Base-by-base conservation (phyloP, 1,140 invertebrate species). In the Drosophila littoralis region DNA sequence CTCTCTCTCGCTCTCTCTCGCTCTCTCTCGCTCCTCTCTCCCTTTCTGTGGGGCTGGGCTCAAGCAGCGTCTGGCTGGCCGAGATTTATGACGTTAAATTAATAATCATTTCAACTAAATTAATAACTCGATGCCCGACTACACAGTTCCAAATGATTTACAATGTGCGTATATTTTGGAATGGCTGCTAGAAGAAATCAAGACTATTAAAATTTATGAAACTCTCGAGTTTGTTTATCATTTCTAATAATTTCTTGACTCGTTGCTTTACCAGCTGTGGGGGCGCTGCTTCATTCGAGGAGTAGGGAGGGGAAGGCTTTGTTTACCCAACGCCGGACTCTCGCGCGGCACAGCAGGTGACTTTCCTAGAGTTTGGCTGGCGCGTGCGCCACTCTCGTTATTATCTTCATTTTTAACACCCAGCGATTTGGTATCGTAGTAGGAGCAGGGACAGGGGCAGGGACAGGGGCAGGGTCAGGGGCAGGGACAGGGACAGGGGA, bases 361-460 rank as follows among this genome's bases (percentile, higher is more conserved):
- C 66, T 71, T 79, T 71, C 71, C 63, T 63, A 69, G 84, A 88
- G 61, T 55, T 75, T 60, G 66, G 64, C 61, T 52, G 48, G 71
- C 71, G 80, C 84, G 84, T 84, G 80, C 76, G 80, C 84, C 84
- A 84, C 58, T 46, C 80, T 77, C 77, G 77, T 89, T 88, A 86
- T 82, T 82, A 79, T 89, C 83, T 88, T 88, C 81, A 88, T 88
- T 88, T 80, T 89, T 80, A 88, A 84, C 83, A 89, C 84, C 83
- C 83, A 75, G n/a, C 22, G 45, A 22, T 35, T 58, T 17, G 52
- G 22, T 28, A 28, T 28, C 4, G 22, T 5, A 4, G 22, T 28
- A 57, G 54, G 33, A 0, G 4, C 38, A 4, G 17, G 38, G 43
- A 12, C 7, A n/a, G 22, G 45, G 57, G 22, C 28, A 17, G 17